Percentiles rank a stretch among this genome's conserved stretches.
These are phyloP conservation scores for Kryphioiulus occultus DNA, from an alignment of 2,888 invertebrate genomes.

Conservation along the genomic window DNA sequence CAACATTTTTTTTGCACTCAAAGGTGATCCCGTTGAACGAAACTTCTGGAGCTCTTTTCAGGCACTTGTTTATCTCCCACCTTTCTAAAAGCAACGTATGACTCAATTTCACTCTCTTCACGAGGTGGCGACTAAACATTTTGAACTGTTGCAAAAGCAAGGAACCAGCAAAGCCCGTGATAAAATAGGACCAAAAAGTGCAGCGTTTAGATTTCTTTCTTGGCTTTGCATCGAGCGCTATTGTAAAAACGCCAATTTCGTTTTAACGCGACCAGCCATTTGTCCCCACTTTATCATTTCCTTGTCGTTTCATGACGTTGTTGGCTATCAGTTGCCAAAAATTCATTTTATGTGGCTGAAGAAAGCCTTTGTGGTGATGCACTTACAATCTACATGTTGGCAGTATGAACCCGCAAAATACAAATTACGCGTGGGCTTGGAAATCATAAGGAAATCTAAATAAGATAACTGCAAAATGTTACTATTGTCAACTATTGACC, in stretches of 20 bases:
- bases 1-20: background rate
- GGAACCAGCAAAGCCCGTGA: background rate
- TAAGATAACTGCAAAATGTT: too few relatives aligned
- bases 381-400: background rate
- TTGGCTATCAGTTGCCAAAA: background rate
- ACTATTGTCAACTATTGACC: too few relatives aligned
- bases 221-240: background rate
- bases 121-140: background rate
- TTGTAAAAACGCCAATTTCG: conserved; percentile 11
- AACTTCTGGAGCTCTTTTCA: background rate
- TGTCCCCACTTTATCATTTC: background rate
- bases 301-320: background rate
- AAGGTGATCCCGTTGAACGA: conserved; percentile 15
- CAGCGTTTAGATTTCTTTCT: background rate
- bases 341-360: background rate
- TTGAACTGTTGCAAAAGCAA: background rate
- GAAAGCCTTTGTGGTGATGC: background rate
- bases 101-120: background rate
- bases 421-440: background rate
- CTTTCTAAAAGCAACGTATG: conserved; percentile 8
- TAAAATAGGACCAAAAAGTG: background rate
- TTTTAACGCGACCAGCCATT: background rate
- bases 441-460: background rate
- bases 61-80: background rate
- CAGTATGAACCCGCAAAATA: background rate